phyloP scores from a whole-genome alignment of 1,140 invertebrate genomes.

The Aethina tumida region DNA sequence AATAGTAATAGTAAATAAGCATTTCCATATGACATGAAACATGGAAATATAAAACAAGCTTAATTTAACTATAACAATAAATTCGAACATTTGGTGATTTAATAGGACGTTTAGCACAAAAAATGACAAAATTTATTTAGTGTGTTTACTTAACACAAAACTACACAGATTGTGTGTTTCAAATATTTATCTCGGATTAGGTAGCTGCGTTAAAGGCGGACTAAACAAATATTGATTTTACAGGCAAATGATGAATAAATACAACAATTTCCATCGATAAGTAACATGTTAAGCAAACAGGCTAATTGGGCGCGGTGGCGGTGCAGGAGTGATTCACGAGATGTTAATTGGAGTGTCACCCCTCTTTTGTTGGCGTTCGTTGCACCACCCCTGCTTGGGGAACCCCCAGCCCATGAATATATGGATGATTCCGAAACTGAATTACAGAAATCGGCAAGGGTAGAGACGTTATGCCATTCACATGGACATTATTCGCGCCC shows the following conservation, averaged over 20 bases:
- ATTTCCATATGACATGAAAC: too few relatives aligned
- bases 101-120: too few relatives aligned
- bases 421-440: slow-evolving; percentile 33
- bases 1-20: too few relatives aligned
- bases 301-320: slow-evolving; percentile 32
- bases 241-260: too few relatives aligned
- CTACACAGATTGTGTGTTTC: too few relatives aligned
- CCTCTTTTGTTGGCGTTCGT: slow-evolving; percentile 9
- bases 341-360: slow-evolving; percentile 32
- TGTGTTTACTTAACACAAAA: too few relatives aligned
- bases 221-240: background rate
- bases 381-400: background rate
- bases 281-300: slow-evolving; percentile 13
- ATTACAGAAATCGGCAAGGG: slow-evolving; percentile 28
- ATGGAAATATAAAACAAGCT: too few relatives aligned
- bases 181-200: too few relatives aligned
- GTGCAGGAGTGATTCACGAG: slow-evolving; percentile 32
- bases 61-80: too few relatives aligned
- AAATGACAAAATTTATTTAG: too few relatives aligned
- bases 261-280: too few relatives aligned
- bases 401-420: slow-evolving; percentile 27
- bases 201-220: slow-evolving; percentile 4
- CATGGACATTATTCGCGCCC: slow-evolving; percentile 17
- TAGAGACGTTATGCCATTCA: slow-evolving; percentile 21
- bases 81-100: too few relatives aligned